Evolutionary conservation across 2,113 vertebrate genomes (phyloP).

Genomic region (Chlorodrepanis virens): DNA sequence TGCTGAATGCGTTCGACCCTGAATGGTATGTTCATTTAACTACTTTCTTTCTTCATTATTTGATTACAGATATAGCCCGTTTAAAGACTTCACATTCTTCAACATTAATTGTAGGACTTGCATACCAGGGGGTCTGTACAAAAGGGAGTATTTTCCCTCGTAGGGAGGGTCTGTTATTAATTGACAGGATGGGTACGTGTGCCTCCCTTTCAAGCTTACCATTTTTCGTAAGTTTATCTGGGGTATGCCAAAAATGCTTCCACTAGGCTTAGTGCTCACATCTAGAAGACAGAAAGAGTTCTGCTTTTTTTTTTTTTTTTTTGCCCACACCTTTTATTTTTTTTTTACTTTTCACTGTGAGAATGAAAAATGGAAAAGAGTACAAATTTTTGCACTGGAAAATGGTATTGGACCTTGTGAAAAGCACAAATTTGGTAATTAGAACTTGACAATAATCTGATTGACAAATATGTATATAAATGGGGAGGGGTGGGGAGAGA

Average conservation of each 20-base stretch:
- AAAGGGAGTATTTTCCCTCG: slow-evolving; percentile 44
- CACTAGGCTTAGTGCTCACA: background rate
- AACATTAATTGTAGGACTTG: slow-evolving; percentile 70
- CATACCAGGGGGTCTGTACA: slow-evolving; percentile 59
- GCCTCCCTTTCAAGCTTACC: background rate
- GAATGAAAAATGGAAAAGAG: background rate
- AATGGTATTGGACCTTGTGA: background rate
- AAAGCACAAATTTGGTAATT: slow-evolving; percentile 21
- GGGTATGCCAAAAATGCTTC: slow-evolving; percentile 30
- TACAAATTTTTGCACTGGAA: background rate
- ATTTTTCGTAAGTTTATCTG: slow-evolving; percentile 19
- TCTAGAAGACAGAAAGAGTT: background rate
- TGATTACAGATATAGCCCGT: slow-evolving; percentile 74
- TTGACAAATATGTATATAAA: slow-evolving; percentile 22
- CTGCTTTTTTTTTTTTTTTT: background rate
- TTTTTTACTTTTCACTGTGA: background rate
- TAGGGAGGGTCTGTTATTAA: slow-evolving; percentile 50
- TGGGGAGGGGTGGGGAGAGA: background rate
- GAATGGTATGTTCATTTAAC: slow-evolving; percentile 73
- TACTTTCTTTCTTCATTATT: slow-evolving; percentile 72
- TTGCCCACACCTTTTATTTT: background rate
- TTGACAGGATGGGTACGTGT: background rate
- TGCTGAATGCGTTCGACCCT: slow-evolving; percentile 72
- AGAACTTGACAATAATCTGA: background rate
- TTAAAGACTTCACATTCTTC: slow-evolving; percentile 67